These are phyloP conservation scores for Hystrix brachyura DNA, from an alignment of 2,113 vertebrate genomes.

Conservation along the genomic window DNA sequence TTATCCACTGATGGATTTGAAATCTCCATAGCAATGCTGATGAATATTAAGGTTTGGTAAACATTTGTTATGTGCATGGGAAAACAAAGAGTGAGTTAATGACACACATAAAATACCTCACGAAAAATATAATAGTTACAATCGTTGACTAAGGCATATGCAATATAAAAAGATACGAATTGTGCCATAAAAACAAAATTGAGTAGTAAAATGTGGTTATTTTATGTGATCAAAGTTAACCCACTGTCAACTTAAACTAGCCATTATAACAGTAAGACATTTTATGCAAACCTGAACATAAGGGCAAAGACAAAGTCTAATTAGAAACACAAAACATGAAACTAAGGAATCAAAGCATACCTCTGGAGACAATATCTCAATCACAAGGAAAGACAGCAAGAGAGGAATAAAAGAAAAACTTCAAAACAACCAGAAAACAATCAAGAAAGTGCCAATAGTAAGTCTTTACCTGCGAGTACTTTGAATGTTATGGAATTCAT, in stretches of 20 bases:
- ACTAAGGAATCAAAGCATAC: neutral
- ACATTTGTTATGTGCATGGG: neutral
- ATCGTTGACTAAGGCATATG: neutral
- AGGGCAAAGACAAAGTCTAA: too few species aligned
- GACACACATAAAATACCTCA: neutral
- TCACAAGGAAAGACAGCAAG: neutral
- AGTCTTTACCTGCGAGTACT: neutral
- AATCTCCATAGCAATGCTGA: neutral
- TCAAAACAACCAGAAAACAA: too few species aligned
- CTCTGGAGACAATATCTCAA: neutral
- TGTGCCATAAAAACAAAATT: neutral
- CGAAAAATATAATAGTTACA: neutral
- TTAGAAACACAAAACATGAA: too few species aligned
- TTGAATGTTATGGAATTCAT: neutral
- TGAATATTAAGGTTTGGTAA: neutral
- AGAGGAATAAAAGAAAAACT: neutral
- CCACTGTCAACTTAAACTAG: too few species aligned
- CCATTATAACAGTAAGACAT: too few species aligned
- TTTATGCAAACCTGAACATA: too few species aligned
- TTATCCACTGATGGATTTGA: neutral
- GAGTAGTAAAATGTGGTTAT: neutral
- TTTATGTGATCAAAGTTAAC: neutral
- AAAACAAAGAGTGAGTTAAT: slow-evolving; percentile 11
- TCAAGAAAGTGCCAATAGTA: neutral
- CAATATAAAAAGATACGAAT: neutral